These are phyloP conservation scores for Mesopsocus fuscifrons DNA, from an alignment of 2,888 invertebrate species.

Conservation along the genomic window DNA sequence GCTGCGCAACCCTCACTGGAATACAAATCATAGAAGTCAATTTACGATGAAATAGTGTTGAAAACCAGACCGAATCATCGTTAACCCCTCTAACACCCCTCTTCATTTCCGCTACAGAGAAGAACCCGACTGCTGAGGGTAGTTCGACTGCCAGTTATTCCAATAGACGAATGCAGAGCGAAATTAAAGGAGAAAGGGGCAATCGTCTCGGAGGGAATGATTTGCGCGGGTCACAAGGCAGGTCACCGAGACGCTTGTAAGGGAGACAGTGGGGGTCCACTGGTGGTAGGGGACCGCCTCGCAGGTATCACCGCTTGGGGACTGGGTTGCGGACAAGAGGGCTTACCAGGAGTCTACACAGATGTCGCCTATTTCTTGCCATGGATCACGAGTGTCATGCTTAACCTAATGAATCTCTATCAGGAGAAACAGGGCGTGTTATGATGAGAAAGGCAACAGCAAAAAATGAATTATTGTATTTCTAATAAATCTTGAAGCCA, in stretches of 20 bases:
- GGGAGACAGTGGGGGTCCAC: slow-evolving; percentile 6
- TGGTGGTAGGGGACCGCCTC: not conserved
- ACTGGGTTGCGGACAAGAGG: not conserved
- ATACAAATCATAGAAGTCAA: too few relatives aligned
- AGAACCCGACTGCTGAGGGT: not conserved
- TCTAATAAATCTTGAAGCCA: too few relatives aligned
- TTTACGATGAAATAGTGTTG: too few relatives aligned
- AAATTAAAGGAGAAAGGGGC: not conserved
- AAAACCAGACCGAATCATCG: too few relatives aligned
- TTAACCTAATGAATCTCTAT: too few relatives aligned
- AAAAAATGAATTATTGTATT: too few relatives aligned
- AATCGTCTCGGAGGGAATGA: not conserved
- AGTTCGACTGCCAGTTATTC: not conserved
- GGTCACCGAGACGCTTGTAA: not conserved
- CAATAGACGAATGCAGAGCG: not conserved
- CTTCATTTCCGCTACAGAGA: too few relatives aligned
- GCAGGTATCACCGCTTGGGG: not conserved
- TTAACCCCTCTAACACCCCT: too few relatives aligned
- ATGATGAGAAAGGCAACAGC: too few relatives aligned
- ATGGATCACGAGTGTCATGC: not conserved
- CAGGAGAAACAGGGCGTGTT: too few relatives aligned
- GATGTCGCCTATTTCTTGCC: not conserved
- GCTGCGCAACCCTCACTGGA: too few relatives aligned
- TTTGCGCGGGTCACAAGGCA: not conserved
- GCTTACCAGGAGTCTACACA: slow-evolving; percentile 3